Conservation (phyloP, 2,113 vertebrate genomes). For the Hemiprocne comata region DNA sequence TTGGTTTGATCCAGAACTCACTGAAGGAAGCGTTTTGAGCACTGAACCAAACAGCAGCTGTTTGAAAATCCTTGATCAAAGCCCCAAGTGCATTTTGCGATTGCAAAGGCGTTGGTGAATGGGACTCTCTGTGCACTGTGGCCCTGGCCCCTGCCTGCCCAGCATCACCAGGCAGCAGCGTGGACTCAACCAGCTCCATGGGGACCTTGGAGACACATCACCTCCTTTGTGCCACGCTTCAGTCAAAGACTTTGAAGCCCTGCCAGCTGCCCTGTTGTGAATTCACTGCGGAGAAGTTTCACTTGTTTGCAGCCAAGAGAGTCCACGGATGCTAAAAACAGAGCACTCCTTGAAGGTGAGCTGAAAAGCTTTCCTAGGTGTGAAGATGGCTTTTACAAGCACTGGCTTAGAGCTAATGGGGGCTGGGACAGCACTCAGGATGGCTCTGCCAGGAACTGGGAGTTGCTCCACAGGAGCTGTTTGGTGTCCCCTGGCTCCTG, state of each 20-base stretch:
- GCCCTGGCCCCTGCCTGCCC: neutral
- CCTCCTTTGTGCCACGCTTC: neutral
- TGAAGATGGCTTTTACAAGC: neutral
- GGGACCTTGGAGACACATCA: neutral
- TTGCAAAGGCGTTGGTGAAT: accelerated
- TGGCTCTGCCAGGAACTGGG: neutral
- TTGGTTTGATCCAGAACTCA: neutral
- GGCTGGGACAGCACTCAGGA: accelerated
- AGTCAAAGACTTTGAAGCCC: neutral
- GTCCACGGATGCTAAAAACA: slow-evolving; percentile 11
- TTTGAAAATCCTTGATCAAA: neutral
- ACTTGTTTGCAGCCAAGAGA: slow-evolving; percentile 3
- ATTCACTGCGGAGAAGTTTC: neutral
- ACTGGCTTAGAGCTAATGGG: neutral
- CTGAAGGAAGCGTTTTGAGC: neutral
- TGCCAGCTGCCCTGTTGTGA: neutral
- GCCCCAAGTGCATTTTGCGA: neutral
- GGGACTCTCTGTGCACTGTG: neutral
- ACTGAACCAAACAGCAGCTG: neutral
- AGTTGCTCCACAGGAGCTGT: neutral
- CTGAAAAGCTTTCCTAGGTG: neutral
- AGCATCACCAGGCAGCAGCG: neutral
- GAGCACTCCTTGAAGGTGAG: slow-evolving; percentile 11
- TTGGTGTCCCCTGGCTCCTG: accelerated
- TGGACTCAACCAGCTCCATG: neutral